Base-by-base conservation (phyloP, 2,888 invertebrate species). In the Sesia apiformis region DNA sequence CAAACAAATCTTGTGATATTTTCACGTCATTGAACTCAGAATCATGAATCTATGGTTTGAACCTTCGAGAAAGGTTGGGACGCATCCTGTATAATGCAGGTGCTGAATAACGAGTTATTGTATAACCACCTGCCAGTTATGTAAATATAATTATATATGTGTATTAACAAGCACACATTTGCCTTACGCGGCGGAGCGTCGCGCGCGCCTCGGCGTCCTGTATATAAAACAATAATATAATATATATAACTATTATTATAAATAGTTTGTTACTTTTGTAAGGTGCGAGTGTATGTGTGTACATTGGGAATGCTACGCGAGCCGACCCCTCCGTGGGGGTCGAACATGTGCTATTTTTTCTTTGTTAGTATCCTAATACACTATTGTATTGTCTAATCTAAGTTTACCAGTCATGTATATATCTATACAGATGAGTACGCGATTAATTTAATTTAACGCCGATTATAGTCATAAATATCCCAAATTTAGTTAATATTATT, bases 401-500 rank as follows among this genome's bases (percentile, higher is more conserved):
- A 88, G 85, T 84, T 85, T 85, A 88, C 84, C 88, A 89, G 88
- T 89, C 89, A 86, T 84, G 75, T 85, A 81, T 88, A 83, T 84
- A 86, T 87, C n/a, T n/a, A n/a, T n/a, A n/a, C n/a, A 88, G 84
- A 80, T 76, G 78, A 84, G 81, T 83, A 76, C 75, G 78, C 78
- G 79, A 81, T 81, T 81, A 81, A 53, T 81, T 85, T 87, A 84
- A 86, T 84, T 86, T 86, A 85, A 85, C 77, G 78, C 83, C 80
- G 81, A 82, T 84, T 83, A 83, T 88, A 89, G 88, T 89, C 88
- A 89, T 88, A 83, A 88, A 84, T 83, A 89, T 86, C 88, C 88
- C 88, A 89, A 89, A 8, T 88, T 88, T 89, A 88, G 88, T 85
- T 85, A 82, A 84, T 84, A 76, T 74, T 85, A 79, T 82, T 80